Evolutionary conservation across 23 tunicate genomes (phyloP).

Genomic region (Pegea sp.): DNA sequence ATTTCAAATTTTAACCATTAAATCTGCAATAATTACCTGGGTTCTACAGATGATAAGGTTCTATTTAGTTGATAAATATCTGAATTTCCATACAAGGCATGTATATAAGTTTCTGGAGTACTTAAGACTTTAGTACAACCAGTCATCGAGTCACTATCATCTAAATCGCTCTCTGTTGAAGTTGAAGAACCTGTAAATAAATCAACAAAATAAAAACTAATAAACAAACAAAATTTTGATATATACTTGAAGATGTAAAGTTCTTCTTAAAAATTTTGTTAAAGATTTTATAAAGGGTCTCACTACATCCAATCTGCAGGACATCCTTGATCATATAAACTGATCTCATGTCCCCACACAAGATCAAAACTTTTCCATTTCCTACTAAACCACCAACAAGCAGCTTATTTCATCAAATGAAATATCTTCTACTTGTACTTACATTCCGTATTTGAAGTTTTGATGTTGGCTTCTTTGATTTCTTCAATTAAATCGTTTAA

Average conservation of each 20-base stretch:
- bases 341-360: constrained; percentile 35
- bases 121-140: constrained; percentile 19
- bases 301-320: constrained; percentile 15
- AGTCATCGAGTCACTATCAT: no score
- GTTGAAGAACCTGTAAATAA: no score
- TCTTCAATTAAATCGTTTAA: constrained; percentile 36
- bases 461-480: constrained; percentile 40
- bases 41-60: constrained; percentile 33
- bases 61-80: constrained; percentile 49
- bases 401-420: no score
- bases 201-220: no score
- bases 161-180: no score
- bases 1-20: no score
- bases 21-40: no score
- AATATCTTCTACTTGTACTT: no score
- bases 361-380: constrained; percentile 40
- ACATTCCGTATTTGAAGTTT: constrained; percentile 24
- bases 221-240: no score
- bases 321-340: constrained; percentile 22
- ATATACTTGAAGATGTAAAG: no score
- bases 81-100: constrained; percentile 54
- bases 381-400: constrained; percentile 25
- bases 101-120: constrained; percentile 39
- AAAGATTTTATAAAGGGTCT: constrained; percentile 22
- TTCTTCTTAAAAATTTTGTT: no score